Evolutionary conservation across 2,113 vertebrate species (phyloP).

Genomic region (Periophthalmus modestus): DNA sequence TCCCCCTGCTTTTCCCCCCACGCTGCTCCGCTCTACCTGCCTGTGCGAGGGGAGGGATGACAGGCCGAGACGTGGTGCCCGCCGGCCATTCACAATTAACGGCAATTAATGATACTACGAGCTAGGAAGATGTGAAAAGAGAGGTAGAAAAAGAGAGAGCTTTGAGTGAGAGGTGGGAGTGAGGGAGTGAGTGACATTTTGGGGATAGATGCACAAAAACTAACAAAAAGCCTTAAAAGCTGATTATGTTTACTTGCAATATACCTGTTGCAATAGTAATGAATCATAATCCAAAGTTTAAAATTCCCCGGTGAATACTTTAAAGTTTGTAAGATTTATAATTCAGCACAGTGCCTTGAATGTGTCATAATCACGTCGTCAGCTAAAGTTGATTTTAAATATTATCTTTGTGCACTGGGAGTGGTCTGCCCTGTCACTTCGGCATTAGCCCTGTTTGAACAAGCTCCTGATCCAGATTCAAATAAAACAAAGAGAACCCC

Average conservation of each 20-base stretch:
- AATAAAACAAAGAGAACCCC: slow-evolving; percentile 66
- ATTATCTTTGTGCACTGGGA: slow-evolving; percentile 40
- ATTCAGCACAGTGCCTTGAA: neutral
- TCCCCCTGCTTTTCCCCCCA: neutral
- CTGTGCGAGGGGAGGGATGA: slow-evolving; percentile 55
- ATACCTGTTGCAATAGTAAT: too few species aligned
- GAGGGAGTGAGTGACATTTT: neutral
- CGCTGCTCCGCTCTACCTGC: slow-evolving; percentile 41
- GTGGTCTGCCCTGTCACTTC: slow-evolving; percentile 44
- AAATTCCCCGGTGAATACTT: neutral
- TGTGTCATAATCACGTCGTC: slow-evolving; percentile 13
- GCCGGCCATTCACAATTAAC: slow-evolving; percentile 78
- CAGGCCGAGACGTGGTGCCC: slow-evolving; percentile 71
- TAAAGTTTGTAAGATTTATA: neutral
- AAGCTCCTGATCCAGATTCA: slow-evolving; percentile 57
- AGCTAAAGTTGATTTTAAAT: slow-evolving; percentile 36
- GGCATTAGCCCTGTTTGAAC: slow-evolving; percentile 46
- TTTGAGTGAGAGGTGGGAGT: slow-evolving; percentile 24
- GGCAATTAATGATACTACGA: slow-evolving; percentile 69
- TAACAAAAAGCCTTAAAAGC: neutral
- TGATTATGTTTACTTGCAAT: too few species aligned
- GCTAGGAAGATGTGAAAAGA: slow-evolving; percentile 41
- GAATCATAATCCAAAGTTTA: neutral
- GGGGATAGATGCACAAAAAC: neutral
- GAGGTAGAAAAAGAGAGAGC: slow-evolving; percentile 44